Base-by-base conservation (phyloP, 35 echinoderm and acorn worm species). In the Lytechinus pictus region DNA sequence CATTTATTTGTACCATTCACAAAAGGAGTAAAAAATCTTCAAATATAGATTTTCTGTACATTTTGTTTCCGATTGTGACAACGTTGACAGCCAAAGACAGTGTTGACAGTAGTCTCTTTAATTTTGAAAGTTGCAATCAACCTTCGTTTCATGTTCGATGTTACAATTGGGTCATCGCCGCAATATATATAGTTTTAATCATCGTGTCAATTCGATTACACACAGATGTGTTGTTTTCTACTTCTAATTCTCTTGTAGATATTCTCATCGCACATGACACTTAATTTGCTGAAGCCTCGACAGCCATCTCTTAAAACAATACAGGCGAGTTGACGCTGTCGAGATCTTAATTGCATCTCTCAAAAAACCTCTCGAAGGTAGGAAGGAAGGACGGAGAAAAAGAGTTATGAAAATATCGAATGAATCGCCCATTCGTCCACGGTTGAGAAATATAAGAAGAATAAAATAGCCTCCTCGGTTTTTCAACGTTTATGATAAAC, bases 361-460 rank as follows among this genome's bases (percentile, higher is more conserved):
- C 29, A 79, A 79, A 79, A 79, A 79, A 52, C 16, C 88, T 90
- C 88, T 90, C 88, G 29, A 79, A 79, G 66, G 66, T 79, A 24
- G 66, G 66, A 79, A 79, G 66, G 21, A 8, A 79, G 66, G 66
- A 79, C n/a, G 66, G 66, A 79, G 66, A 79, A 79, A 90, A 27
- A 90, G 29, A 90, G 88, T 52, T 90, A 90, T 90, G 88, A 90
- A 90, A 90, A 90, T 90, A 90, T 90, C 88, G 27, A 90, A 90
- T 90, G 52, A 90, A 90, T 54, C 29, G 29, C 28, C 86, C n/a
- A 52, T 12, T 90, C 88, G 14, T n/a, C 88, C 27, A 54, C 9
- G 88, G 88, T 54, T 19, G 21, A 79, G n/a, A 71, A 79, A 79
- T 16, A 24, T 79, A 79, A 79, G 66, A 24, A 79, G 66, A 79